Evolutionary conservation across 2,888 invertebrate genomes (phyloP).

Genomic region (Coecobrya sp.): DNA sequence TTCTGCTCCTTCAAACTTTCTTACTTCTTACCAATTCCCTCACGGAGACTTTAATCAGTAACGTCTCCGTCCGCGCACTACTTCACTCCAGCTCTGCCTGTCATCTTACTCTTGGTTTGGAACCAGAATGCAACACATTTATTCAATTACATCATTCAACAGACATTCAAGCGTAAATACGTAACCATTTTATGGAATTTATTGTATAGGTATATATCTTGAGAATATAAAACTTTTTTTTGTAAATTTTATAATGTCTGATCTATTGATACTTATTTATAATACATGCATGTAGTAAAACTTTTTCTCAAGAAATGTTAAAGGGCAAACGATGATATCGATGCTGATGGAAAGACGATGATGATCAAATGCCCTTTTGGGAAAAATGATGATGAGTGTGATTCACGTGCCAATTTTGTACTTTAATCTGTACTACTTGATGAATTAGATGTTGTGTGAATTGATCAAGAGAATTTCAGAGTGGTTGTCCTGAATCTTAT

Average conservation of each 20-base stretch:
- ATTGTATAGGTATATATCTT: neutral
- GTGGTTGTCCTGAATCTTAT: conserved; percentile 25
- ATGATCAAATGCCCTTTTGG: conserved; percentile 62
- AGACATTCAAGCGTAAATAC: conserved; percentile 62
- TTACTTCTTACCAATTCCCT: conserved; percentile 1
- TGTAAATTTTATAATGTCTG: conserved; percentile 4
- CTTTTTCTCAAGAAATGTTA: conserved; percentile 56
- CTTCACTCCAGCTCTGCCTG: conserved; percentile 14
- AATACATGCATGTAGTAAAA: neutral
- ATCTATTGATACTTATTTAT: neutral
- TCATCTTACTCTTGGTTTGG: conserved; percentile 5
- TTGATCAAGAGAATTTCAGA: conserved; percentile 1
- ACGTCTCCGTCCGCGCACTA: conserved; percentile 30
- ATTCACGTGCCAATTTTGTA: conserved; percentile 80
- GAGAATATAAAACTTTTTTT: neutral
- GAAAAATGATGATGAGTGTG: conserved; percentile 56
- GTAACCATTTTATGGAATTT: conserved; percentile 11
- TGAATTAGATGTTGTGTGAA: conserved; percentile 48
- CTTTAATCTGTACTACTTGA: conserved; percentile 67
- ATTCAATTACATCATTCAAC: conserved; percentile 70
- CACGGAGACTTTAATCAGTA: conserved; percentile 57
- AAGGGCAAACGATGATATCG: conserved; percentile 66
- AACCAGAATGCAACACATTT: conserved; percentile 66
- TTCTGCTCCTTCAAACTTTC: neutral
- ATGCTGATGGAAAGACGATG: conserved; percentile 24